Conservation (phyloP, 2,888 invertebrate species). For the Helicoverpa assulta region DNA sequence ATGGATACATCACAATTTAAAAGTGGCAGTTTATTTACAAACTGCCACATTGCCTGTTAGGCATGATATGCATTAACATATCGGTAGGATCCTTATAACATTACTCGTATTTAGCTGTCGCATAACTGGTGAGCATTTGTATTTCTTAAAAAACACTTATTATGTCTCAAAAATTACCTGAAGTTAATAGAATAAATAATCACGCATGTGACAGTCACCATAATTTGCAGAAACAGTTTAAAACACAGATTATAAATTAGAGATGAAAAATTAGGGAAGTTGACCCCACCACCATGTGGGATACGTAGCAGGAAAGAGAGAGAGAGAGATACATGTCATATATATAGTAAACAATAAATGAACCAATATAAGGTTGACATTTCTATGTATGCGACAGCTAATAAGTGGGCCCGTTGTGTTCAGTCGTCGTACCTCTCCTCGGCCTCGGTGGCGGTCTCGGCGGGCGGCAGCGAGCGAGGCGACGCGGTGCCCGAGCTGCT, state of each 20-base stretch:
- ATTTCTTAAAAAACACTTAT: background rate
- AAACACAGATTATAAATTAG: too few relatives aligned
- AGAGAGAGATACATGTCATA: too few relatives aligned
- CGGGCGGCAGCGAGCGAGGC: constrained; percentile 74
- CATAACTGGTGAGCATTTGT: background rate
- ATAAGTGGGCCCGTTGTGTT: constrained; percentile 18
- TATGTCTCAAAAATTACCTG: too few relatives aligned
- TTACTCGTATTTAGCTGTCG: constrained; percentile 9
- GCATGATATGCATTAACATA: constrained; percentile 45
- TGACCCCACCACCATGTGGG: too few relatives aligned
- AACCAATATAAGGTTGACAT: too few relatives aligned
- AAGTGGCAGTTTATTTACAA: constrained; percentile 17
- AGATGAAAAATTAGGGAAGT: too few relatives aligned
- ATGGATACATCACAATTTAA: constrained; percentile 29
- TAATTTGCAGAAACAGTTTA: too few relatives aligned
- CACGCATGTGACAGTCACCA: too few relatives aligned
- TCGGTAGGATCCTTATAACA: background rate
- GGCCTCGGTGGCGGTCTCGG: constrained; percentile 88
- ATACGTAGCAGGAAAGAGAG: too few relatives aligned
- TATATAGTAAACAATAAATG: too few relatives aligned
- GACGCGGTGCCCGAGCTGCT: constrained; percentile 28
- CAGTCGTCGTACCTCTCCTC: constrained; percentile 81
- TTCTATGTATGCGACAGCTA: background rate
- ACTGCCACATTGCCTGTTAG: constrained; percentile 10
- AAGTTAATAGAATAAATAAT: too few relatives aligned